Evolutionary conservation across 2,113 vertebrate species (phyloP).

Genomic region (Glaucidium brasilianum): DNA sequence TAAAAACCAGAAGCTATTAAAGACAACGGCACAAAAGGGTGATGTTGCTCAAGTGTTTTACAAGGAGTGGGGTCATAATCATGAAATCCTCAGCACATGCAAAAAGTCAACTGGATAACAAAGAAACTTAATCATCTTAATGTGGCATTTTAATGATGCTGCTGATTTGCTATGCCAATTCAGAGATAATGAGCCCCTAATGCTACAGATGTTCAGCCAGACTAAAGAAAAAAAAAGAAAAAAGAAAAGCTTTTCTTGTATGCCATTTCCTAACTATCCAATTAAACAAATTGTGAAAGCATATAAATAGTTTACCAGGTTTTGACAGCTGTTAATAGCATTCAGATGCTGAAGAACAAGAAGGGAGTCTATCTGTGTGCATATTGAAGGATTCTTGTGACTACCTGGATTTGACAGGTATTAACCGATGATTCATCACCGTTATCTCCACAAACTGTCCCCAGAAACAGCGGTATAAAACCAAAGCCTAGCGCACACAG

Average conservation of each 20-base stretch:
- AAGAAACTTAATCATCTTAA: conserved; percentile 82
- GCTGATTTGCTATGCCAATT: conserved; percentile 80
- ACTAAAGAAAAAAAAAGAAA: conserved; percentile 54
- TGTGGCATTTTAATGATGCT: conserved; percentile 78
- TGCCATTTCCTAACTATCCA: conserved; percentile 77
- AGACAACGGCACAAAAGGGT: conserved; percentile 52
- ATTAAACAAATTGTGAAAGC: conserved; percentile 79
- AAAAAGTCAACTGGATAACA: conserved; percentile 79
- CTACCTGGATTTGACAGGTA: conserved; percentile 30
- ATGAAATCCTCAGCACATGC: conserved; percentile 73
- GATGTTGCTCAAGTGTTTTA: conserved; percentile 75
- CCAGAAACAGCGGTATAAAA: not conserved
- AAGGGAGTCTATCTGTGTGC: not conserved
- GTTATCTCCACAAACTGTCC: not conserved
- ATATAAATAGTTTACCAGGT: conserved; percentile 77
- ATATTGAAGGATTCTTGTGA: not conserved
- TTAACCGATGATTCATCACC: conserved; percentile 2
- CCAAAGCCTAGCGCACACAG: not conserved
- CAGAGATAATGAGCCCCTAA: conserved; percentile 79
- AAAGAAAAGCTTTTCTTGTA: conserved; percentile 61
- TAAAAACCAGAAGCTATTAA: conserved; percentile 20
- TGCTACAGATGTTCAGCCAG: conserved; percentile 81
- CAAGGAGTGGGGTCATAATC: conserved; percentile 76
- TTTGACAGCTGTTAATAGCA: conserved; percentile 79
- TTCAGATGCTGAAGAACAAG: conserved; percentile 68